Evolutionary conservation across 2,888 invertebrate species (phyloP), one percentile per base, ranked within the genome.

Genomic region (Epinotia demarniana): DNA sequence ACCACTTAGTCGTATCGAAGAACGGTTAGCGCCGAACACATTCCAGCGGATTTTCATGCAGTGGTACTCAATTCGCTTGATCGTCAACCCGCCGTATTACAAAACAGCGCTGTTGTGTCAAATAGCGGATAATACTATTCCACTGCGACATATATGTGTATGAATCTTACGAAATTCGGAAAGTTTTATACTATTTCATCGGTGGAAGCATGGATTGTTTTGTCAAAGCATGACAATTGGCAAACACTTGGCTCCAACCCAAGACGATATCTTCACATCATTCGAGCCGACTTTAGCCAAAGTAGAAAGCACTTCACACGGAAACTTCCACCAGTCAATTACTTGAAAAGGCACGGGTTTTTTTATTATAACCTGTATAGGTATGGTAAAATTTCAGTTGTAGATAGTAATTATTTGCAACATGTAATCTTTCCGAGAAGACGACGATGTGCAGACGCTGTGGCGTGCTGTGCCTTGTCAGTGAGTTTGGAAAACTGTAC

Each of bases 211-310:
- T 66, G 67, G 63, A 67, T 66, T 71, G 67, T 67, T 71, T 62
- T 67, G 75, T 66, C 61, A 68, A 53, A 46, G 67, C 75, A 66
- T 58, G 75, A 72, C 71, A 49, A 75, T 75, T 72, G 75, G 60
- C 60, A 23, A 61, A 61, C 62, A 46, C 62, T 75, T 75, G 75
- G 75, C 75, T 27, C n/a, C 55, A 13, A 46, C 62, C 75, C 75
- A 75, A 70, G 63, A 27, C 46, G 66, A 66, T 71, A 71, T 64
- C 71, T 75, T 16, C 66, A 53, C 66, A 66, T 70, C 69, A 58
- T 60, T 61, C 33, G 71, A 55, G 60, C 66, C 60, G 46, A 63
- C 46, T 69, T 19, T 57, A 49, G 33, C 60, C 53, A 60, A 60
- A 46, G 64, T 71, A 75, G 66, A 67, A 61, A 71, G 70, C 66